Evolutionary conservation across 1,140 invertebrate species (phyloP), one percentile per base, ranked within the genome.

Genomic region (Heliconius hewitsoni): DNA sequence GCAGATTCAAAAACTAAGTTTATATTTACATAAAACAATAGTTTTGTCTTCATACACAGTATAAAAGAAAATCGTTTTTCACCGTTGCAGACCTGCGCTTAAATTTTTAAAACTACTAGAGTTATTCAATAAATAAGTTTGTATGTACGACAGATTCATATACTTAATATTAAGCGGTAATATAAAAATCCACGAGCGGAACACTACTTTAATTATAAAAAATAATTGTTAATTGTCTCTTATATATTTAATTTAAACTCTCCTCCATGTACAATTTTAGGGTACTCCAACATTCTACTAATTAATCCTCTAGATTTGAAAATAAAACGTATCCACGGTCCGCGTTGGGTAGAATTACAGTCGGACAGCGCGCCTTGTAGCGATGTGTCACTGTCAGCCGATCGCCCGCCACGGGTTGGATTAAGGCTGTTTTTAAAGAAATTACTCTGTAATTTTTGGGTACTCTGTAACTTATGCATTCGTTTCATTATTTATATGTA

Each of bases 321-420:
- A 89, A 89, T 89, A 90, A 89, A 89, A 87, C 85, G 76, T 81
- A 80, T 72, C 77, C 77, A 77, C 76, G 76, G 80, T 81, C 83
- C 81, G 83, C 81, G 85, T 81, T 83, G 90, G 91, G 89, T 94
- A 91, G 93, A 94, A 93, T 94, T 93, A 94, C 92, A 94, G 86
- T 91, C 87, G 91, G 92, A 93, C 92, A 89, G 89, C 90, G 87
- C 66, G 88, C 87, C 92, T 80, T 94, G 93, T 94, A 94, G 91
- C 92, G 90, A 94, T 94, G 92, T 94, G 93, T 94, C 93, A 94
- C 91, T 94, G 93, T 94, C 93, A 94, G 81, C 81, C 88, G 85
- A 89, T 90, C 87, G 90, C 84, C 79, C 82, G 86, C 87, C 85
- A 83, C 85, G 81, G 78, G 84, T 85, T 71, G 91, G 93, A 93